Percentiles rank a stretch among this genome's conserved stretches.
Conservation (phyloP, 2,888 invertebrate genomes). For the Phalangium opilio region DNA sequence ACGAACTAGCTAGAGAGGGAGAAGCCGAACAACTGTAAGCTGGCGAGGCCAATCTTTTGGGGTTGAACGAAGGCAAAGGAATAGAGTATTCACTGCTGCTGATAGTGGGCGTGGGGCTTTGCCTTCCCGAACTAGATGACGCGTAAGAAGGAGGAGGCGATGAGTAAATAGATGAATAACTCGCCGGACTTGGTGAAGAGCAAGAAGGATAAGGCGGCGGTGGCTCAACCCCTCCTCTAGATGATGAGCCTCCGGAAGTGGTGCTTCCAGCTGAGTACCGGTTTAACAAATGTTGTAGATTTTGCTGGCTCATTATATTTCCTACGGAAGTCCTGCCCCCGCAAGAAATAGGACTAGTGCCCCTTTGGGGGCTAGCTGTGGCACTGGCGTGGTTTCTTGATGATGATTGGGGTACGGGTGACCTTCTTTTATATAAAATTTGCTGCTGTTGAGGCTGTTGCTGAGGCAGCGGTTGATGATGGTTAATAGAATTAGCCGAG, state of each 20-base stretch:
- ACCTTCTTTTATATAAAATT: slow-evolving; percentile 52
- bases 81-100: slow-evolving; percentile 20
- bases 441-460: slow-evolving; percentile 40
- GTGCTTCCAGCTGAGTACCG: background rate
- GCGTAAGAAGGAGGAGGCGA: slow-evolving; percentile 18
- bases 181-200: slow-evolving; percentile 13
- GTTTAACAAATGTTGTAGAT: background rate
- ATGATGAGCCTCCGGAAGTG: slow-evolving; percentile 1
- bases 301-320: background rate
- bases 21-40: slow-evolving; percentile 10
- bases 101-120: slow-evolving; percentile 21
- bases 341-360: slow-evolving; percentile 47
- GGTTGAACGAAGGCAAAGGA: slow-evolving; percentile 10
- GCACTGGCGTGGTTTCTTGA: slow-evolving; percentile 6
- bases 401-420: slow-evolving; percentile 37
- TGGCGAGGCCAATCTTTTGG: slow-evolving; percentile 15
- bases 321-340: slow-evolving; percentile 62
- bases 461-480: background rate
- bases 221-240: slow-evolving; percentile 39
- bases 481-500: background rate
- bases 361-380: slow-evolving; percentile 24
- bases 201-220: slow-evolving; percentile 40
- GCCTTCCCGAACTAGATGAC: slow-evolving; percentile 21
- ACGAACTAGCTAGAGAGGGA: slow-evolving; percentile 17
- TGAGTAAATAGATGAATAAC: slow-evolving; percentile 7